Conservation (phyloP, 2,888 invertebrate species). For the Sinotaia quadrata region DNA sequence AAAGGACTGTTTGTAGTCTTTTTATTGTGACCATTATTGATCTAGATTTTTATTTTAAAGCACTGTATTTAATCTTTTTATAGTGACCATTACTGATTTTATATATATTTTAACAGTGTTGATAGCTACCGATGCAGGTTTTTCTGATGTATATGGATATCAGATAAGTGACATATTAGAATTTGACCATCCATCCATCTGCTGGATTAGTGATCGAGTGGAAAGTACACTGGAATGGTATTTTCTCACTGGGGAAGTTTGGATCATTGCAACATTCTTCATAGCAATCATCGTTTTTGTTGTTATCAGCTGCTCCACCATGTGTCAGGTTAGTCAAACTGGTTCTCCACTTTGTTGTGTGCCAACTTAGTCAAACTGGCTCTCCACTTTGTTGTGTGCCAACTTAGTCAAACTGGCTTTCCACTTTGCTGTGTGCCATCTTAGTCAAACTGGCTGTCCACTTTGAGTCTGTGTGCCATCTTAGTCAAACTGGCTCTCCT, state of each 20-base stretch:
- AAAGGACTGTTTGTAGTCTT: no score
- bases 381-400: background rate
- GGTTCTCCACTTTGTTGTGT: background rate
- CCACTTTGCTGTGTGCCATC: constrained; percentile 8
- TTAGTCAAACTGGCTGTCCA: background rate
- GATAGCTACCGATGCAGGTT: constrained; percentile 33
- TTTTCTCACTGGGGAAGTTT: constrained; percentile 39
- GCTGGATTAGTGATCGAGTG: constrained; percentile 43
- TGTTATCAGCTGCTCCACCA: constrained; percentile 29
- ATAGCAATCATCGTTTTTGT: constrained; percentile 28
- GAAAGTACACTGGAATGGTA: constrained; percentile 37
- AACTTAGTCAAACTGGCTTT: constrained; percentile 4
- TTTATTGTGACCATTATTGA: no score
- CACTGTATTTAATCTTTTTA: no score
- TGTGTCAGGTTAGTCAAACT: constrained; percentile 12
- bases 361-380: constrained; percentile 7
- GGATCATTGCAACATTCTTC: constrained; percentile 38
- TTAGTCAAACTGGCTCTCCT: background rate
- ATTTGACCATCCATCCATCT: constrained; percentile 40
- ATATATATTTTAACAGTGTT: constrained; percentile 31
- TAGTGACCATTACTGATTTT: no score
- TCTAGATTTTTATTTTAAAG: no score
- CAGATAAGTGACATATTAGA: constrained; percentile 34
- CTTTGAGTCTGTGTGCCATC: constrained; percentile 8
- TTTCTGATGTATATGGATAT: constrained; percentile 44